These are phyloP conservation scores for Poecile montanus DNA, from an alignment of 2,797 vertebrate species.

Conservation along the genomic window DNA sequence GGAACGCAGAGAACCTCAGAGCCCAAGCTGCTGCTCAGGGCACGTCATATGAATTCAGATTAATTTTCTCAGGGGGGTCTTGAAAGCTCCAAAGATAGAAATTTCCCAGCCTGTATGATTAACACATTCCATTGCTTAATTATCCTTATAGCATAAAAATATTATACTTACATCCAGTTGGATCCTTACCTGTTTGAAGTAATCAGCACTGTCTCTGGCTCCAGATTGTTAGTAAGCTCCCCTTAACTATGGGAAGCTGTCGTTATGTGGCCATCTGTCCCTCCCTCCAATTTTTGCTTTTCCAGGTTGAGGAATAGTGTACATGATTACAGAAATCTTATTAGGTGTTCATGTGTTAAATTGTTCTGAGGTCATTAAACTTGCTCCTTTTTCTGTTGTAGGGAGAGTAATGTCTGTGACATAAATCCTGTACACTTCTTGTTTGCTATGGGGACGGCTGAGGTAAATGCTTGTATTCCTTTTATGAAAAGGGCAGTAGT, in stretches of 20 bases:
- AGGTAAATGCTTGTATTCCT: slow-evolving; percentile 78
- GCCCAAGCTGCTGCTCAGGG: not conserved
- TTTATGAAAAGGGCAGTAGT: not conserved
- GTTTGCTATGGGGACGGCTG: slow-evolving; percentile 89
- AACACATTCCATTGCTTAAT: not conserved
- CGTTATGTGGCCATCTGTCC: not conserved
- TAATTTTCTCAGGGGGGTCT: not conserved
- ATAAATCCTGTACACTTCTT: slow-evolving; percentile 92
- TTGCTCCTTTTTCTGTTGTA: slow-evolving; percentile 54
- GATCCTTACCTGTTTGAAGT: not conserved
- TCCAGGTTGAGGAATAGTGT: not conserved
- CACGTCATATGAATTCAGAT: not conserved
- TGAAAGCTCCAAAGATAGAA: not conserved
- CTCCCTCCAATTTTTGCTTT: not conserved
- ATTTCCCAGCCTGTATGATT: not conserved
- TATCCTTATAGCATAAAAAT: not conserved
- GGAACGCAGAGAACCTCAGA: not conserved
- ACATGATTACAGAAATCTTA: not conserved
- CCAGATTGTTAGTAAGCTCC: not conserved
- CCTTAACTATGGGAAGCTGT: not conserved
- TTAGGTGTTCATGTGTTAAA: not conserved
- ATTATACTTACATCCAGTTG: not conserved
- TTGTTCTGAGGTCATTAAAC: not conserved
- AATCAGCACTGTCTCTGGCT: not conserved
- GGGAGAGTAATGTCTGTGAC: slow-evolving; percentile 93